These are phyloP conservation scores for Lobophora halterata DNA, from an alignment of 2,888 invertebrate genomes.

Conservation along the genomic window DNA sequence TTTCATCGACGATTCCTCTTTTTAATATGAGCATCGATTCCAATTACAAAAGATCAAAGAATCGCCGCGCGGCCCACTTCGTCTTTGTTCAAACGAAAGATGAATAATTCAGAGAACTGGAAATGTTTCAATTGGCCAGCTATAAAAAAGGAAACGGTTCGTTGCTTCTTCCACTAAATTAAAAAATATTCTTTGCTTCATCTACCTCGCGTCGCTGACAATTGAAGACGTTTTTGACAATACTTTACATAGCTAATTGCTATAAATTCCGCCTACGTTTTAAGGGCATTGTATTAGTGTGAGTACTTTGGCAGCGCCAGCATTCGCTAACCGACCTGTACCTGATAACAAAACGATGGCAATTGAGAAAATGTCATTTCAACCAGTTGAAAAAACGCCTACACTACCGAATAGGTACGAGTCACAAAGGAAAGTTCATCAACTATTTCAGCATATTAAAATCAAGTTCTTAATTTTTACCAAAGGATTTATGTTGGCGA, in stretches of 20 bases:
- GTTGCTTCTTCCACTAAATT: slow-evolving; percentile 79
- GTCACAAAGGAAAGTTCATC: slow-evolving; percentile 9
- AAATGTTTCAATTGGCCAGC: slow-evolving; percentile 81
- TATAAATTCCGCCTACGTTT: too few relatives aligned
- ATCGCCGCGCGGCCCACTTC: slow-evolving; percentile 80
- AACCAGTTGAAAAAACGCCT: too few relatives aligned
- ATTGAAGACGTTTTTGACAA: slow-evolving; percentile 13
- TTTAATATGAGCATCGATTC: slow-evolving; percentile 81
- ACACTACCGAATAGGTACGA: too few relatives aligned
- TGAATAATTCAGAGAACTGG: slow-evolving; percentile 81
- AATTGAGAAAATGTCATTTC: too few relatives aligned
- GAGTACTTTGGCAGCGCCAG: too few relatives aligned
- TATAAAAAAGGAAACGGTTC: slow-evolving; percentile 79
- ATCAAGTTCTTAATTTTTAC: slow-evolving; percentile 59
- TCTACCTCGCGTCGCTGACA: slow-evolving; percentile 56
- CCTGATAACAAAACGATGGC: neutral
- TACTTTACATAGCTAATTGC: too few relatives aligned
- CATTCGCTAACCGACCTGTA: too few relatives aligned
- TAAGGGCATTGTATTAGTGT: too few relatives aligned
- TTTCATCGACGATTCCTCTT: slow-evolving; percentile 77
- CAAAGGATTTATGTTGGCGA: slow-evolving; percentile 64
- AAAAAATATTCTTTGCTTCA: slow-evolving; percentile 73
- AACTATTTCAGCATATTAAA: slow-evolving; percentile 19
- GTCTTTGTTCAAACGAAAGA: slow-evolving; percentile 81
- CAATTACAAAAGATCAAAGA: slow-evolving; percentile 82